phyloP scores from a whole-genome alignment of 2,888 invertebrate species.

The Alloplasta piceator region DNA sequence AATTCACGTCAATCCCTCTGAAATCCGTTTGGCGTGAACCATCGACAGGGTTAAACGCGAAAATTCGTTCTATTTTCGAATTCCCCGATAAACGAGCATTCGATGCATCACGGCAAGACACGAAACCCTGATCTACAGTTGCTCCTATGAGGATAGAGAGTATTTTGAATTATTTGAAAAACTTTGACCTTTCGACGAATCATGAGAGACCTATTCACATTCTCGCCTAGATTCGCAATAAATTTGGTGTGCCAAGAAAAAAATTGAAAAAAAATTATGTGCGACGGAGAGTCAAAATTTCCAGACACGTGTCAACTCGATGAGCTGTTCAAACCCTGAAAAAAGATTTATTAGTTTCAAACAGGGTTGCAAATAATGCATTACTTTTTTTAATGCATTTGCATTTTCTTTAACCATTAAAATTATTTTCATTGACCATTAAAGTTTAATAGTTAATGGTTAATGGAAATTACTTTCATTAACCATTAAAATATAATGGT shows the following conservation, averaged over 20 bases:
- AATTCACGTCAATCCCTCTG: conserved; percentile 44
- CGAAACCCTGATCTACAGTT: conserved; percentile 1
- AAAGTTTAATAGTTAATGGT: too few species aligned
- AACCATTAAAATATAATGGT: too few species aligned
- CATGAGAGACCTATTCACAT: conserved; percentile 8
- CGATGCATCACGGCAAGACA: conserved; percentile 12
- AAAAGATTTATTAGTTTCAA: too few species aligned
- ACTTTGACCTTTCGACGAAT: conserved; percentile 45
- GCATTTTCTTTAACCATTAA: too few species aligned
- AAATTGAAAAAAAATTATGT: conserved; percentile 10
- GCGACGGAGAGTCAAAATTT: conserved; percentile 14
- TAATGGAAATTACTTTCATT: too few species aligned
- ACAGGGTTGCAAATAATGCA: too few species aligned
- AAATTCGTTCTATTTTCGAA: conserved; percentile 52
- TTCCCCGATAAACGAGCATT: conserved; percentile 20
- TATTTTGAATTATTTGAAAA: conserved; percentile 23
- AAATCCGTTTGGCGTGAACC: conserved; percentile 12
- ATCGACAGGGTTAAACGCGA: conserved; percentile 1
- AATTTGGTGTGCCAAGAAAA: conserved; percentile 41
- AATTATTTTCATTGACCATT: too few species aligned
- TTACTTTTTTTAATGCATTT: too few species aligned
- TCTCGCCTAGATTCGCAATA: conserved; percentile 17
- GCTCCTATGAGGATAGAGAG: background rate
- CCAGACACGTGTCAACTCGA: conserved; percentile 24
- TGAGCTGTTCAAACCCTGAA: background rate